These are phyloP conservation scores for Drosophila navojoa DNA, from an alignment of 1,140 invertebrate species.

Conservation along the genomic window DNA sequence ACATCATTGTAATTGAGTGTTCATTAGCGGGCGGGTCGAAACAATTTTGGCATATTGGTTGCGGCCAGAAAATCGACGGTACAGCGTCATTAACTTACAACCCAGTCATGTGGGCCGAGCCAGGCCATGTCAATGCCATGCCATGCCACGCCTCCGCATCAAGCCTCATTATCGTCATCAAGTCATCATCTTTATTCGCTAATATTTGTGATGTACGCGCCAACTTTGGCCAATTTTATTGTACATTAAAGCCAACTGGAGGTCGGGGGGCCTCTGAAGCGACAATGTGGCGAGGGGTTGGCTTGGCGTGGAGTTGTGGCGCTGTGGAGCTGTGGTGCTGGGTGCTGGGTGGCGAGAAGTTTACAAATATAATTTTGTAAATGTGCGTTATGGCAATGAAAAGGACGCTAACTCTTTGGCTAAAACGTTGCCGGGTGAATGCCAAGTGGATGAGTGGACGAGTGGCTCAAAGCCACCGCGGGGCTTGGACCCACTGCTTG, in stretches of 20 bases:
- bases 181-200: conserved; percentile 80
- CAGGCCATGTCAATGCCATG: conserved; percentile 15
- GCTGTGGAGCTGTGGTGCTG: no score
- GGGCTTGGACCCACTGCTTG: conserved; percentile 5
- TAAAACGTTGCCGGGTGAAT: conserved; percentile 29
- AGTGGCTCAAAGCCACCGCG: conserved; percentile 15
- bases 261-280: background rate
- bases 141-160: background rate
- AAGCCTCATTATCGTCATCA: conserved; percentile 73
- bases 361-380: conserved; percentile 81
- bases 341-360: conserved; percentile 55
- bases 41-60: conserved; percentile 74
- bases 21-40: conserved; percentile 71
- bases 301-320: conserved; percentile 23
- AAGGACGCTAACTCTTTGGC: conserved; percentile 66
- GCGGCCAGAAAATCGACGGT: conserved; percentile 66
- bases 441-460: conserved; percentile 31
- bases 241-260: conserved; percentile 65
- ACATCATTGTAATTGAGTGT: conserved; percentile 82
- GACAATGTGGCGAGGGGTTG: conserved; percentile 1
- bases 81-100: conserved; percentile 71
- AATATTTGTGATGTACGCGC: conserved; percentile 79
- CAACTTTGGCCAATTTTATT: conserved; percentile 77
- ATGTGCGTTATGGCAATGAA: conserved; percentile 78
- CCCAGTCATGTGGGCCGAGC: conserved; percentile 49